phyloP scores from a whole-genome alignment of 2,888 invertebrate genomes.

The Morpho achilles region DNA sequence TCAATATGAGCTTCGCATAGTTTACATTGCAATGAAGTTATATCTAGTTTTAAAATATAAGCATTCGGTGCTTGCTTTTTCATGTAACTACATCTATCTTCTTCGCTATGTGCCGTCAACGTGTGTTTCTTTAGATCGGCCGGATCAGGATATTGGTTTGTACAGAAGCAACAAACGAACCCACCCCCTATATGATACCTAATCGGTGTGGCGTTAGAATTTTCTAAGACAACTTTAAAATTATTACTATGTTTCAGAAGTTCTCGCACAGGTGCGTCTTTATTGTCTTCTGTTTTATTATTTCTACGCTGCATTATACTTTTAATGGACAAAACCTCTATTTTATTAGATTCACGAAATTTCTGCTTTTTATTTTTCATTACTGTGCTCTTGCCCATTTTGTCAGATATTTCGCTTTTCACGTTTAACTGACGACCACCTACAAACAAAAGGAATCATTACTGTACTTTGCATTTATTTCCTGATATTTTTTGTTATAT shows the following conservation, averaged over 20 bases:
- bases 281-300: slow-evolving; percentile 1
- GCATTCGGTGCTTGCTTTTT: slow-evolving; percentile 19
- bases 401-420: slow-evolving; percentile 11
- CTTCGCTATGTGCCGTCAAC: slow-evolving; percentile 11
- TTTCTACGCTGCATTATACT: neutral
- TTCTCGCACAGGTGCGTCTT: slow-evolving; percentile 3
- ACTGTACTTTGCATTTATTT: slow-evolving; percentile 8
- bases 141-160: slow-evolving; percentile 29
- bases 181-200: slow-evolving; percentile 31
- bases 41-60: slow-evolving; percentile 47
- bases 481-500: neutral
- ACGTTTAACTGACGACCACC: slow-evolving; percentile 12
- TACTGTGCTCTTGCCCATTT: slow-evolving; percentile 5
- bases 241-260: slow-evolving; percentile 9
- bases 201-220: slow-evolving; percentile 40
- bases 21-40: slow-evolving; percentile 47
- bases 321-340: neutral
- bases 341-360: neutral
- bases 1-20: slow-evolving; percentile 41
- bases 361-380: slow-evolving; percentile 5
- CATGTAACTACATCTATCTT: slow-evolving; percentile 6
- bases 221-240: slow-evolving; percentile 10
- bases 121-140: slow-evolving; percentile 34
- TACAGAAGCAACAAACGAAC: slow-evolving; percentile 32
- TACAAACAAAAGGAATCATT: slow-evolving; percentile 16